Evolutionary conservation across 2,888 invertebrate species (phyloP).

Genomic region (Melanchra persicariae): DNA sequence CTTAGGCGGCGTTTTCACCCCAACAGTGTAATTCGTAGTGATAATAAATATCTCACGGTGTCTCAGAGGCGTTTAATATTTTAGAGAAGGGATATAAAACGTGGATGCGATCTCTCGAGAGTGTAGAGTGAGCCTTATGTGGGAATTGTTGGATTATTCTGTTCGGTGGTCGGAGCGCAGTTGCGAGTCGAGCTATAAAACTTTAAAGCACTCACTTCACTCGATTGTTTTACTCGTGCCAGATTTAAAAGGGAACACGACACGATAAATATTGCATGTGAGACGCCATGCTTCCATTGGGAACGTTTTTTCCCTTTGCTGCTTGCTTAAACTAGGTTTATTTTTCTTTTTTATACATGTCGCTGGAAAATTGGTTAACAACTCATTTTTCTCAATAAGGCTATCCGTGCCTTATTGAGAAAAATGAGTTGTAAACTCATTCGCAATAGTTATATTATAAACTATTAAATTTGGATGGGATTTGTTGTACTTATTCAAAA

Average conservation of each 20-base stretch:
- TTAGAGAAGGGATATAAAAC: constrained; percentile 34
- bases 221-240: constrained; percentile 33
- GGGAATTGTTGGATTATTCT: constrained; percentile 25
- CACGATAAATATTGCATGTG: constrained; percentile 26
- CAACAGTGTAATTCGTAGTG: constrained; percentile 39
- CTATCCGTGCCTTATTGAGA: no score
- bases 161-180: constrained; percentile 3
- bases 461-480: no score
- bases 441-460: no score
- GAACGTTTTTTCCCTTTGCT: neutral
- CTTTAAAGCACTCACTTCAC: constrained; percentile 42
- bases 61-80: constrained; percentile 41
- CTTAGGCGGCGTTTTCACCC: constrained; percentile 4
- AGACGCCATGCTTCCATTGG: neutral
- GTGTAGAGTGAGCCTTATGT: constrained; percentile 20
- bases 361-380: no score
- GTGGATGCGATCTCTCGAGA: constrained; percentile 22
- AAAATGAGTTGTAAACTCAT: no score
- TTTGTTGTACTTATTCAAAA: no score
- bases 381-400: no score
- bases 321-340: neutral
- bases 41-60: constrained; percentile 44
- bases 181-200: constrained; percentile 29
- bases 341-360: no score
- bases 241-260: constrained; percentile 38